Percentiles rank a stretch among this genome's conserved stretches.
Evolutionary conservation across 2,797 vertebrate species (phyloP).

Genomic region (Carapus acus): DNA sequence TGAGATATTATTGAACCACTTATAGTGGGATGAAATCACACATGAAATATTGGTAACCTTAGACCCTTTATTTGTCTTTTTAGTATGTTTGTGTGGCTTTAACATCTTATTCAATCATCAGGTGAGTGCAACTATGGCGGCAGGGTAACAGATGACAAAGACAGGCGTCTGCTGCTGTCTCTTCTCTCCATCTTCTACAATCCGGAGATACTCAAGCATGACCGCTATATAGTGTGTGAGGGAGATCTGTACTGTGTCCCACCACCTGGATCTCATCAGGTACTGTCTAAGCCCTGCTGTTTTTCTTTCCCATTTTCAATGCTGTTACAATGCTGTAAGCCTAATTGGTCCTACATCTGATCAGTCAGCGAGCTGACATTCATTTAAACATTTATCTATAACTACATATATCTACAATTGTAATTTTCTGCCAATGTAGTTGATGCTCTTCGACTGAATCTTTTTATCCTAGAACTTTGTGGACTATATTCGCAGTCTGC

Average conservation of each 20-base stretch:
- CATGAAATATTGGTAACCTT: too few species aligned
- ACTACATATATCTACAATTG: neutral
- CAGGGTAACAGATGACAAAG: conserved; percentile 93
- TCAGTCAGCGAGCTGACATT: too few species aligned
- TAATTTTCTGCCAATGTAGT: too few species aligned
- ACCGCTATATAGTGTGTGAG: conserved; percentile 75
- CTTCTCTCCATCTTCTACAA: conserved; percentile 85
- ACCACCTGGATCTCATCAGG: conserved; percentile 79
- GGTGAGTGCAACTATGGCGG: conserved; percentile 97
- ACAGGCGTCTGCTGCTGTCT: conserved; percentile 86
- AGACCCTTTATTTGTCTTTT: neutral
- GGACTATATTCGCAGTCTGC: conserved; percentile 80
- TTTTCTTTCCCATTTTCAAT: neutral
- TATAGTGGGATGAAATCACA: too few species aligned
- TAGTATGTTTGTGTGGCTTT: neutral
- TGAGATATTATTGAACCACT: neutral
- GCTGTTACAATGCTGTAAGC: too few species aligned
- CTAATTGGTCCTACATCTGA: too few species aligned
- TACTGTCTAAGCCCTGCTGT: conserved; percentile 51
- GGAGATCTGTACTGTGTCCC: conserved; percentile 80
- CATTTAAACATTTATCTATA: too few species aligned
- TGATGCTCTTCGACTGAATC: neutral
- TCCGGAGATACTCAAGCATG: conserved; percentile 75
- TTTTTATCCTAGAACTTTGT: conserved; percentile 75
- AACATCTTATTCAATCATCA: conserved; percentile 39